phyloP scores from a whole-genome alignment of 1,140 invertebrate species.

The Drosophila quadrilineata region DNA sequence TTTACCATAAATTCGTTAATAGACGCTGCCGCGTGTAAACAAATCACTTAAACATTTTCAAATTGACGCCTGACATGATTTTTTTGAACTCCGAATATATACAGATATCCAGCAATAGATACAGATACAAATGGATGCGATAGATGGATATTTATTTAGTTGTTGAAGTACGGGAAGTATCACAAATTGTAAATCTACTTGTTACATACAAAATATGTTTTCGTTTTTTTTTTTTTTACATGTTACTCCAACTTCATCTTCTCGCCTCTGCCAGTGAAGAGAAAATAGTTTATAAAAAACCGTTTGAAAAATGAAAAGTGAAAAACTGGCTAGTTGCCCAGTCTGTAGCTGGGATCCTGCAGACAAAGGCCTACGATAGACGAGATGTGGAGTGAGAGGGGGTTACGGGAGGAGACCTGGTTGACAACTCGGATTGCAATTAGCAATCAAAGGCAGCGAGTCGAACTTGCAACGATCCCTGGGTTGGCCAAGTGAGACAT shows the following conservation, averaged over 20 bases:
- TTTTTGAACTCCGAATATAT: slow-evolving; percentile 31
- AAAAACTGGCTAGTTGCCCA: slow-evolving; percentile 27
- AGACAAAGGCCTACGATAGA: too few relatives aligned
- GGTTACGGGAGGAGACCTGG: slow-evolving; percentile 11
- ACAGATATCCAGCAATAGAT: not conserved
- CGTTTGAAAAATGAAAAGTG: not conserved
- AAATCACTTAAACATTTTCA: slow-evolving; percentile 79
- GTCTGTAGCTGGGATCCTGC: slow-evolving; percentile 1
- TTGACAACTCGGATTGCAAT: slow-evolving; percentile 55
- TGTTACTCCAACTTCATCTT: too few relatives aligned
- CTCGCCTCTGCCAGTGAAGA: slow-evolving; percentile 20
- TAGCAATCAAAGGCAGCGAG: slow-evolving; percentile 59
- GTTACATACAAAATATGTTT: slow-evolving; percentile 48
- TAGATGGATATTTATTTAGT: slow-evolving; percentile 78
- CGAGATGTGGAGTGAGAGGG: too few relatives aligned
- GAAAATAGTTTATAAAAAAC: slow-evolving; percentile 49
- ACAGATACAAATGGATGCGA: slow-evolving; percentile 27
- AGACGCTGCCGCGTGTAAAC: slow-evolving; percentile 78
- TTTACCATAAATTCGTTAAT: slow-evolving; percentile 80
- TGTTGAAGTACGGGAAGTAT: slow-evolving; percentile 73
- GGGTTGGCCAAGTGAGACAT: slow-evolving; percentile 52
- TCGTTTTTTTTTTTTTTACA: slow-evolving; percentile 8
- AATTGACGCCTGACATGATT: slow-evolving; percentile 80
- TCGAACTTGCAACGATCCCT: slow-evolving; percentile 7
- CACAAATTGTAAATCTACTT: slow-evolving; percentile 75